phyloP scores from a whole-genome alignment of 1,140 invertebrate species.

The Hyposmocoma kahamanoa region DNA sequence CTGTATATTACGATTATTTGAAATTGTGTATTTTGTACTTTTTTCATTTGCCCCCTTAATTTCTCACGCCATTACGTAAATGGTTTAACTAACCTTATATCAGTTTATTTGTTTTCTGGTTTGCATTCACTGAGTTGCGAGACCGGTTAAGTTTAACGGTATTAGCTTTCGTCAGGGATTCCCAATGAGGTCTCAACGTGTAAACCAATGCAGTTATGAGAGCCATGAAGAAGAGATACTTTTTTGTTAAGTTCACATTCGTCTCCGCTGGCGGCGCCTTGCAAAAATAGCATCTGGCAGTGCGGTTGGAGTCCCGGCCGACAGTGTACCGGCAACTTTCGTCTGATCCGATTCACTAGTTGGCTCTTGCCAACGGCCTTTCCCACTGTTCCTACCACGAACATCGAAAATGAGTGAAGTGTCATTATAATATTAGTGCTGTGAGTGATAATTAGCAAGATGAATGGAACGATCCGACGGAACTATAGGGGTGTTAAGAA shows the following conservation, averaged over 20 bases:
- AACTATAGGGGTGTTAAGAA: slow-evolving; percentile 85
- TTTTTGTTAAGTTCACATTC: slow-evolving; percentile 52
- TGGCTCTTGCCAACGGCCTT: not conserved
- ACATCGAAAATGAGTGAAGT: slow-evolving; percentile 3
- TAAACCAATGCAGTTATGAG: no score
- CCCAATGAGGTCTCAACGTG: no score
- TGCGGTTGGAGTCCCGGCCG: slow-evolving; percentile 52
- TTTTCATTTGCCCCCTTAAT: no score
- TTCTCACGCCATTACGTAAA: no score
- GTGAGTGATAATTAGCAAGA: slow-evolving; percentile 22
- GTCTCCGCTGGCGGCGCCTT: slow-evolving; percentile 58
- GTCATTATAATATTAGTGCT: slow-evolving; percentile 24
- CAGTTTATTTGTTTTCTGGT: no score
- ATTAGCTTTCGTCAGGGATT: no score
- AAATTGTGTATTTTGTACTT: no score
- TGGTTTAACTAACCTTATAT: no score
- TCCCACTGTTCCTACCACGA: not conserved
- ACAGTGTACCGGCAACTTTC: slow-evolving; percentile 57
- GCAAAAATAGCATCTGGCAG: slow-evolving; percentile 73
- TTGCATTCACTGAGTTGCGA: no score
- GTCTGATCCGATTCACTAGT: slow-evolving; percentile 38
- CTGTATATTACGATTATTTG: no score
- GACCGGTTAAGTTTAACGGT: no score
- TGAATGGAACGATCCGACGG: slow-evolving; percentile 72
- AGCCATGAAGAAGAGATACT: no score